These are phyloP conservation scores for Athene cunicularia DNA, from an alignment of 2,113 vertebrate genomes.

Conservation along the genomic window DNA sequence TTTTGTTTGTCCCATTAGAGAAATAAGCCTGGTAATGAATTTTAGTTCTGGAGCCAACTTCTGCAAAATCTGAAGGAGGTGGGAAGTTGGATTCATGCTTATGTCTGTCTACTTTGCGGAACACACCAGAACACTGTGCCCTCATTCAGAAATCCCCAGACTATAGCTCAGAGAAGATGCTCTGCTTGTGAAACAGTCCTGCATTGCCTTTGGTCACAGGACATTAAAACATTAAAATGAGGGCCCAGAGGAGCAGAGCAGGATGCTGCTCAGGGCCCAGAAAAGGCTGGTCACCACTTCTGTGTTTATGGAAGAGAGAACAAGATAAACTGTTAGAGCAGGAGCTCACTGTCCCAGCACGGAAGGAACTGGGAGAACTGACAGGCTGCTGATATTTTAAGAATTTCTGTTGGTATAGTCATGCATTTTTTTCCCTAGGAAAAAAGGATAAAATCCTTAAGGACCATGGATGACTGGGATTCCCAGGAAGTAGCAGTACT, in stretches of 20 bases:
- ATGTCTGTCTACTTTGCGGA: neutral
- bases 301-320: neutral
- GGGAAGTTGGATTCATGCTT: neutral
- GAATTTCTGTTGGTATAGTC: neutral
- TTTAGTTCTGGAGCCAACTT: neutral
- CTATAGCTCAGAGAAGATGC: neutral
- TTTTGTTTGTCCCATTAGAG: neutral
- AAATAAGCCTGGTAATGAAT: neutral
- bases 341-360: neutral
- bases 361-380: neutral
- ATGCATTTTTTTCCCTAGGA: neutral
- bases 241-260: neutral
- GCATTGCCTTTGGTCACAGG: neutral
- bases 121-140: neutral
- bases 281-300: neutral
- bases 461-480: neutral
- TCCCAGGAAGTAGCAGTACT: neutral
- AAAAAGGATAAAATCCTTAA: neutral
- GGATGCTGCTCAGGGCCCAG: neutral
- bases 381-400: neutral
- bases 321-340: neutral
- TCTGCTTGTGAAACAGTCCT: neutral
- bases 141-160: neutral
- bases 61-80: neutral
- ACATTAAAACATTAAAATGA: neutral